Conservation (phyloP, 2,797 vertebrate genomes). For the Mastacembelus armatus region DNA sequence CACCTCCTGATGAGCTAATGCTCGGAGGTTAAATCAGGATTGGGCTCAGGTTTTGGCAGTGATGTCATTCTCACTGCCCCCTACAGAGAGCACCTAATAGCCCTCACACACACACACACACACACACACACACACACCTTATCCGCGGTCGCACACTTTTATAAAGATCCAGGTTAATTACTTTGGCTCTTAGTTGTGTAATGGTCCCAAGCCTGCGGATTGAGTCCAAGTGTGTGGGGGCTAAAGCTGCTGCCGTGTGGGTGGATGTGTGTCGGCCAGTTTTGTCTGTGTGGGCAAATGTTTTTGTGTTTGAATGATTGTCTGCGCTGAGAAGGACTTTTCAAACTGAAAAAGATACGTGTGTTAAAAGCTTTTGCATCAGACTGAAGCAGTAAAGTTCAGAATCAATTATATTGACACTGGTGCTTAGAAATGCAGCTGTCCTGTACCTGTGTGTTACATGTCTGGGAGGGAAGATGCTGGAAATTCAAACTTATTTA, state of each 20-base stretch:
- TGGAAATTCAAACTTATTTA: too few relatives aligned
- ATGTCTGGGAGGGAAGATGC: too few relatives aligned
- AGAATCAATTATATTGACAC: not conserved
- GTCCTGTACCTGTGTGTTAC: too few relatives aligned
- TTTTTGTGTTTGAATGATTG: constrained; percentile 32
- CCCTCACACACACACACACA: constrained; percentile 9
- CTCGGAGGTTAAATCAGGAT: constrained; percentile 67
- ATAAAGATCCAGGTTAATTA: constrained; percentile 68
- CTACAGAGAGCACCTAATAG: constrained; percentile 17
- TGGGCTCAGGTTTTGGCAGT: constrained; percentile 55
- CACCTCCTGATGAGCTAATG: constrained; percentile 30
- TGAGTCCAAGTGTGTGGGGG: constrained; percentile 57
- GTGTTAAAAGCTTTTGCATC: constrained; percentile 14
- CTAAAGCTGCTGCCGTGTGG: constrained; percentile 35
- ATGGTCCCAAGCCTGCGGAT: constrained; percentile 58
- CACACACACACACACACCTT: constrained; percentile 12
- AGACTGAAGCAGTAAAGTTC: constrained; percentile 1
- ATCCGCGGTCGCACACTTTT: constrained; percentile 26
- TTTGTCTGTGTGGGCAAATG: constrained; percentile 27
- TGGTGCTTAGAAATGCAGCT: not conserved
- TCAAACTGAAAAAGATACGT: constrained; percentile 17
- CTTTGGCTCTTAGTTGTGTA: constrained; percentile 65
- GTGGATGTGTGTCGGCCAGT: constrained; percentile 39
- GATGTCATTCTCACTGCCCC: constrained; percentile 70
- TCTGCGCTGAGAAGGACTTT: constrained; percentile 30